Percentiles rank a stretch among this genome's conserved stretches.
Evolutionary conservation across 92 coral and sea anemone species (phyloP).

Genomic region (Zoanthus sociatus): DNA sequence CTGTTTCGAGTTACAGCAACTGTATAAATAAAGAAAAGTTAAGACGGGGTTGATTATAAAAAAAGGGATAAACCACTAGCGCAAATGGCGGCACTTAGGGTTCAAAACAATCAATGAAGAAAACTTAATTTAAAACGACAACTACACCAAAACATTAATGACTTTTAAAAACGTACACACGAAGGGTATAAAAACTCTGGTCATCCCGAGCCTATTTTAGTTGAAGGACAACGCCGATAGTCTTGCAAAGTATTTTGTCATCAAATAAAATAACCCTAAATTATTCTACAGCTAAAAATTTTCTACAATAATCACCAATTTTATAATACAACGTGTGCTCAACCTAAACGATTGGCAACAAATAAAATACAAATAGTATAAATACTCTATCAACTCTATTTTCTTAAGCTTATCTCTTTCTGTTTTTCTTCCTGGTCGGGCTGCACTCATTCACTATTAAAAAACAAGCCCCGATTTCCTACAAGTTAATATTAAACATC

Average conservation of each 20-base stretch:
- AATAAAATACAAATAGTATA: constrained; percentile 5
- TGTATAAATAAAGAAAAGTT: background rate
- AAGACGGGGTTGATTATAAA: background rate
- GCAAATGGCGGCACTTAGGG: background rate
- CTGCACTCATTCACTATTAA: background rate
- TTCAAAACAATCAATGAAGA: background rate
- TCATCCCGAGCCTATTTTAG: background rate
- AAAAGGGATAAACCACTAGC: background rate
- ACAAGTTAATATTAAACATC: background rate
- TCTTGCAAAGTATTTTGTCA: constrained; percentile 4
- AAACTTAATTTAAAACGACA: background rate
- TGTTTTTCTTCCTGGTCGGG: background rate
- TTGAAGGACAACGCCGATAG: background rate
- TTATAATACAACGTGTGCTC: background rate
- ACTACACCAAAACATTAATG: background rate
- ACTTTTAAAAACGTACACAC: background rate
- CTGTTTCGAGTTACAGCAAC: background rate
- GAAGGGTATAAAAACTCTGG: background rate
- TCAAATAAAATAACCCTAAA: background rate
- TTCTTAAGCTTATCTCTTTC: background rate
- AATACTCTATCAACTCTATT: background rate
- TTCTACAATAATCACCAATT: constrained; percentile 7
- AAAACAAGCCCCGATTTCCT: background rate
- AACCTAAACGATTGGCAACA: background rate
- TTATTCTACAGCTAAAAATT: background rate